Evolutionary conservation across 1,140 invertebrate genomes (phyloP).

Genomic region (Heterodera schachtii): DNA sequence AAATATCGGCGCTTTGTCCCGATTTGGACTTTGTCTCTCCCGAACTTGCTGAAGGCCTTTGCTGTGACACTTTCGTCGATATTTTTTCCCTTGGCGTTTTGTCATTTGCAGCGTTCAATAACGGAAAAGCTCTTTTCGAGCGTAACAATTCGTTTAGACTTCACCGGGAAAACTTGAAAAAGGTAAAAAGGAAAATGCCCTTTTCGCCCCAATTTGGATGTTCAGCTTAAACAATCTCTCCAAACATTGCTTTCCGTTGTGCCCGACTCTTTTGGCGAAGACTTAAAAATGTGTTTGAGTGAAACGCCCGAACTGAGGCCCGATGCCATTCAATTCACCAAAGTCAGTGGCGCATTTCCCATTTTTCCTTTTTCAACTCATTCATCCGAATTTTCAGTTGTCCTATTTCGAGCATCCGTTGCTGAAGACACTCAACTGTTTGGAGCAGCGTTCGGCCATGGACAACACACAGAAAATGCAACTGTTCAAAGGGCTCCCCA

Average conservation of each 20-base stretch:
- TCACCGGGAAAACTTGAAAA: slow-evolving; percentile 67
- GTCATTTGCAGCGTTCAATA: slow-evolving; percentile 68
- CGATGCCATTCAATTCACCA: slow-evolving; percentile 68
- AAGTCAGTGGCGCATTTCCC: slow-evolving; percentile 28
- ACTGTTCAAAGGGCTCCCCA: slow-evolving; percentile 90
- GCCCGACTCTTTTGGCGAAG: slow-evolving; percentile 67
- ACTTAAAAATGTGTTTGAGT: slow-evolving; percentile 69
- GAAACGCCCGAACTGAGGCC: slow-evolving; percentile 68
- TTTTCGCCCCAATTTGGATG: no score
- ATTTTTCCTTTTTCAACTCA: no score
- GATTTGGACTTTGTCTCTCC: slow-evolving; percentile 68
- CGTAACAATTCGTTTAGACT: slow-evolving; percentile 65
- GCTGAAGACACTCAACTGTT: slow-evolving; percentile 88
- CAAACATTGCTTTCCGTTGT: slow-evolving; percentile 62
- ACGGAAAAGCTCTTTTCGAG: slow-evolving; percentile 67
- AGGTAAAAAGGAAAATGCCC: slow-evolving; percentile 47
- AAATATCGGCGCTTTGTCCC: slow-evolving; percentile 70
- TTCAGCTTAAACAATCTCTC: slow-evolving; percentile 66
- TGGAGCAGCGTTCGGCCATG: slow-evolving; percentile 94
- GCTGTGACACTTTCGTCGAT: slow-evolving; percentile 67
- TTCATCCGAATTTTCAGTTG: slow-evolving; percentile 72
- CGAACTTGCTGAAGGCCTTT: slow-evolving; percentile 67
- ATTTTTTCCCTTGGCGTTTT: slow-evolving; percentile 69
- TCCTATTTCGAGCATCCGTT: slow-evolving; percentile 90
- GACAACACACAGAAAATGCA: slow-evolving; percentile 97